These are phyloP conservation scores for Carlito syrichta DNA, from an alignment of 2,113 vertebrate genomes.

Conservation along the genomic window DNA sequence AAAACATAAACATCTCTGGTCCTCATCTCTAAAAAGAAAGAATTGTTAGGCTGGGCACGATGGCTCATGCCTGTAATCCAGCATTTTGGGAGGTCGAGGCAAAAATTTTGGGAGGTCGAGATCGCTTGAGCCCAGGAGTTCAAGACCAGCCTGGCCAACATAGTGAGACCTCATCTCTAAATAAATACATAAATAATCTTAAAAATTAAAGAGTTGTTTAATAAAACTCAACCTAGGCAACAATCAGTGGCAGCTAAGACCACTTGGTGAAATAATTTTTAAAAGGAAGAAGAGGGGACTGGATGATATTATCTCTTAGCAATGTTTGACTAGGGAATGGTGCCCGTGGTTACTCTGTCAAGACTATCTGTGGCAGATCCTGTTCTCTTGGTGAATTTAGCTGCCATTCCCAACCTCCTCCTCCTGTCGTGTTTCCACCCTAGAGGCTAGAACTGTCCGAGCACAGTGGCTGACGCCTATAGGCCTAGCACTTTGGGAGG, in stretches of 20 bases:
- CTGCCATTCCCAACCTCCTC: neutral
- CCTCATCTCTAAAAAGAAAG: conserved; percentile 4
- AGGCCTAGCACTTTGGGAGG: too few species aligned
- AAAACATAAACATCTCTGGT: neutral
- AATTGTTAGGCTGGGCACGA: too few species aligned
- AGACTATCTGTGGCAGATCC: neutral
- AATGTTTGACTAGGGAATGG: neutral
- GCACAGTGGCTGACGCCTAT: too few species aligned
- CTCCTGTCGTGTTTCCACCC: neutral
- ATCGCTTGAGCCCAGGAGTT: too few species aligned
- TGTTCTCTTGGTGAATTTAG: neutral
- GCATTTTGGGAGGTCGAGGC: too few species aligned
- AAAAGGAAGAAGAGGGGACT: neutral
- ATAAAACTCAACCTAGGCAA: neutral
- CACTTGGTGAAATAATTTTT: neutral
- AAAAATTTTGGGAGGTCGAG: too few species aligned
- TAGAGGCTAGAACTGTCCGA: neutral
- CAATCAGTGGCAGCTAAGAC: neutral
- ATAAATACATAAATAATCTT: too few species aligned
- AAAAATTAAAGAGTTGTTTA: neutral
- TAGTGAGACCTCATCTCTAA: too few species aligned
- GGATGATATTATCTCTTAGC: neutral
- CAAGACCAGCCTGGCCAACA: too few species aligned
- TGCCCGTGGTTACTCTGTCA: neutral
- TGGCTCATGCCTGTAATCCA: too few species aligned